Evolutionary conservation across 2,797 vertebrate species (phyloP), one percentile per base, ranked within the genome.

Genomic region (Adrianichthys oophorus): DNA sequence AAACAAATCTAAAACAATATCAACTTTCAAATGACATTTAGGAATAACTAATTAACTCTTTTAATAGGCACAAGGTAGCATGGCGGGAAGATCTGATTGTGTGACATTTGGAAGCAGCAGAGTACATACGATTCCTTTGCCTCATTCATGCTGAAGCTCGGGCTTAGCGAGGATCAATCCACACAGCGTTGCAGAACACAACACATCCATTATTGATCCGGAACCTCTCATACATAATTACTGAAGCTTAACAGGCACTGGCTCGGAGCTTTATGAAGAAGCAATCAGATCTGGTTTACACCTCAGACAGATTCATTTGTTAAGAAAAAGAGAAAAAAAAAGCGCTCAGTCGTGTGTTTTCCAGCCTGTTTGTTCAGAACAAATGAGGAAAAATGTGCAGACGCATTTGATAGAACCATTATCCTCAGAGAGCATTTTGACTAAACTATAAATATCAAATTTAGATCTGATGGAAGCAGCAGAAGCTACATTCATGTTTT

Each of bases 181-280:
- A 64, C 64, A 82, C 80, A 74, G 70, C 69, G 78, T 76, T 87
- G 81, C 84, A 85, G 66, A 78, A 82, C 71, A 53, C 75, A 76
- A 56, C 50, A 64, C 81, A 82, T 89, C 80, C 79, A 82, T 80
- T 89, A 91, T 91, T 74, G 90, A 90, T 89, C 80, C 67, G 26
- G 60, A 64, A 63, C 65, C 82, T 76, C 79, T 86, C 84, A 85
- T 87, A 80, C 77, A 87, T 90, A 89, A 89, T 90, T 88, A 88
- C 84, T 79, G 82, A 80, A 74, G 85, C 84, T 79, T 79, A 89
- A 89, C 77, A 87, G 82, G 72, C 72, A 64, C 48, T 48, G 65
- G 67, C 71, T 43, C 40, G 60, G 37, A 50, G 62, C 67, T 84
- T 82, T 79, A 85, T 87, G 79, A 87, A 77, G 82, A 86, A 65